Conservation (phyloP, 2,888 invertebrate genomes). For the Leptarthrus brevirostris region DNA sequence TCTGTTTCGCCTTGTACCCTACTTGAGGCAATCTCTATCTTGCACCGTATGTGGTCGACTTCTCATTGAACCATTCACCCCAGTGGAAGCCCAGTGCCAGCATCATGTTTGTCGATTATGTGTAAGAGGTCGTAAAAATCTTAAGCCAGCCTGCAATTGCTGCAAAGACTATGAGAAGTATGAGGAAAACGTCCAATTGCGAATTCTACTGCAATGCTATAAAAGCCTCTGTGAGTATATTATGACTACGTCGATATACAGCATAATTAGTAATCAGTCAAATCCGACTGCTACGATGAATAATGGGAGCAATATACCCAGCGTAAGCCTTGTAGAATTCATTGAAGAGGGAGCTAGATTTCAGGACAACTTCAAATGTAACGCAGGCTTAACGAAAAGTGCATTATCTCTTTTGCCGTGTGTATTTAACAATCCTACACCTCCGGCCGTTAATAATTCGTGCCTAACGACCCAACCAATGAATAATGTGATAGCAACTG, state of each 20-base stretch:
- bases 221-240: constrained; percentile 89
- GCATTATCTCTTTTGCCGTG: constrained; percentile 80
- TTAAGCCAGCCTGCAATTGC: constrained; percentile 86
- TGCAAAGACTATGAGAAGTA: constrained; percentile 86
- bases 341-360: constrained; percentile 85
- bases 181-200: constrained; percentile 82
- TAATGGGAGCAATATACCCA: constrained; percentile 59
- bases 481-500: constrained; percentile 50
- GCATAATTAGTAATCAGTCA: constrained; percentile 65
- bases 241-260: constrained; percentile 77
- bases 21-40: constrained; percentile 85
- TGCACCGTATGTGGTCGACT: constrained; percentile 91
- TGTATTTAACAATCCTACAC: constrained; percentile 76
- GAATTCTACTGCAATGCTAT: constrained; percentile 87
- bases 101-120: constrained; percentile 90
- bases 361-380: constrained; percentile 79
- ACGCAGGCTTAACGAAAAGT: constrained; percentile 78
- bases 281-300: constrained; percentile 58
- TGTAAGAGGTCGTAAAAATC: constrained; percentile 84
- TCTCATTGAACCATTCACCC: constrained; percentile 83
- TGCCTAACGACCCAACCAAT: constrained; percentile 52
- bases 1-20: constrained; percentile 84
- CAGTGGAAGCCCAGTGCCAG: constrained; percentile 82
- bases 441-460: constrained; percentile 61
- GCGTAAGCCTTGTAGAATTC: constrained; percentile 76